Conservation (phyloP, 2,113 vertebrate species). For the Shinisaurus crocodilurus region DNA sequence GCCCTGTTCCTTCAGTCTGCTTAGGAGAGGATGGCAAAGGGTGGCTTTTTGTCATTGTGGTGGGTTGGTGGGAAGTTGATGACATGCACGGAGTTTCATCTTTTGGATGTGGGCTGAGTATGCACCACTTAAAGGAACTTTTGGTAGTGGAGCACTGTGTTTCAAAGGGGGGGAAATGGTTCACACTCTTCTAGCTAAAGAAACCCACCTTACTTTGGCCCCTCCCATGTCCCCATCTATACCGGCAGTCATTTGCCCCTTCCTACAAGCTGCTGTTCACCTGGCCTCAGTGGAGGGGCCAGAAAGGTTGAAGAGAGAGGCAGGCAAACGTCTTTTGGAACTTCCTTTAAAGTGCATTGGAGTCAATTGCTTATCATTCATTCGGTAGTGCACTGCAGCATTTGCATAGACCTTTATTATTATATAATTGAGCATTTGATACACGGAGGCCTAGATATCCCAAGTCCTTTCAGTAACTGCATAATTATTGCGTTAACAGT, state of each 20-base stretch:
- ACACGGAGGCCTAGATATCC: too few relatives aligned
- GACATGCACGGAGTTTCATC: neutral
- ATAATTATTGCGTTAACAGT: neutral
- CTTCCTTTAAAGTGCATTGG: neutral
- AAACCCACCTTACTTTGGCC: neutral
- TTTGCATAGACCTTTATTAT: too few relatives aligned
- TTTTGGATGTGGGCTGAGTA: neutral
- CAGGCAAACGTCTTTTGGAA: neutral
- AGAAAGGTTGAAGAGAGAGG: neutral
- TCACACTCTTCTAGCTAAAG: neutral
- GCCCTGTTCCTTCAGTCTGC: neutral
- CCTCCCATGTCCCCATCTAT: neutral
- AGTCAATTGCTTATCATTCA: too few relatives aligned
- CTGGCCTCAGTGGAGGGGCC: neutral
- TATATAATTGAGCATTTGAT: neutral
- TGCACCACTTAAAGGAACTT: neutral
- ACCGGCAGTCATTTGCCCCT: too few relatives aligned
- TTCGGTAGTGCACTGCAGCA: neutral
- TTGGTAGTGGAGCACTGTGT: neutral
- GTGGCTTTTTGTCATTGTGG: too few relatives aligned
- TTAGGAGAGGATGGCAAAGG: neutral
- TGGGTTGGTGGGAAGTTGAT: neutral
- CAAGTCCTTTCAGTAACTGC: neutral
- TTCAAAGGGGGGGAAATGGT: neutral
- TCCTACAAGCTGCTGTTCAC: neutral